Conservation (phyloP, 2,113 vertebrate genomes). For the Erpornis zantholeuca region DNA sequence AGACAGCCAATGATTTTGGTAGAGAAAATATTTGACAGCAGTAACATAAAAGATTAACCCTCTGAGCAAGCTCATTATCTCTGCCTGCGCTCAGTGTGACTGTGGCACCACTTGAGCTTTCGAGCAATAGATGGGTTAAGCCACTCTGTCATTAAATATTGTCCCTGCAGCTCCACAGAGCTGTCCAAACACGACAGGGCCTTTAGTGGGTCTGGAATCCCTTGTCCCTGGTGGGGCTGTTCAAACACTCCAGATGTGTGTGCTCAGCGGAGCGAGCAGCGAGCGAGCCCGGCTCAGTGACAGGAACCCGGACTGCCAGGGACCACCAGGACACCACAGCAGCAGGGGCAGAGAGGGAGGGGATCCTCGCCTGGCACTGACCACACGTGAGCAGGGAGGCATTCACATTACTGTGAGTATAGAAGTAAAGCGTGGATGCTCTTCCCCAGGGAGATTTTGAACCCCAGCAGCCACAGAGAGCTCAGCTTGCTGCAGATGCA, state of each 20-base stretch:
- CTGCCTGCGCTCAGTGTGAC: background rate
- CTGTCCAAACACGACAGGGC: background rate
- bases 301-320: rapidly evolving
- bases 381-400: background rate
- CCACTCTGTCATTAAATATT: slow-evolving; percentile 26
- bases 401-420: rapidly evolving
- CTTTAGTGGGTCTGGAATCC: background rate
- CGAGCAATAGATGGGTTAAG: slow-evolving; percentile 17
- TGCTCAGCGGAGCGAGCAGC: rapidly evolving
- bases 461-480: background rate
- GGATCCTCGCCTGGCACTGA: background rate
- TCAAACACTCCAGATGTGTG: background rate
- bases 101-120: slow-evolving; percentile 33
- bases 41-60: slow-evolving; percentile 36
- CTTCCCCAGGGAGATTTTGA: background rate
- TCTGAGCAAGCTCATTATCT: slow-evolving; percentile 1
- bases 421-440: background rate
- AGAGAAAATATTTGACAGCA: slow-evolving; percentile 38
- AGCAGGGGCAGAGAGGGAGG: background rate
- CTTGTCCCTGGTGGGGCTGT: background rate
- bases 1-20: slow-evolving; percentile 17
- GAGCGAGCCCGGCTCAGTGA: background rate
- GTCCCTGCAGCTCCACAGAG: slow-evolving; percentile 19
- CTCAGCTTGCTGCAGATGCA: background rate
- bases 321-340: background rate